phyloP scores from a whole-genome alignment of 2,888 invertebrate genomes.

The Slavum lentiscoides region DNA sequence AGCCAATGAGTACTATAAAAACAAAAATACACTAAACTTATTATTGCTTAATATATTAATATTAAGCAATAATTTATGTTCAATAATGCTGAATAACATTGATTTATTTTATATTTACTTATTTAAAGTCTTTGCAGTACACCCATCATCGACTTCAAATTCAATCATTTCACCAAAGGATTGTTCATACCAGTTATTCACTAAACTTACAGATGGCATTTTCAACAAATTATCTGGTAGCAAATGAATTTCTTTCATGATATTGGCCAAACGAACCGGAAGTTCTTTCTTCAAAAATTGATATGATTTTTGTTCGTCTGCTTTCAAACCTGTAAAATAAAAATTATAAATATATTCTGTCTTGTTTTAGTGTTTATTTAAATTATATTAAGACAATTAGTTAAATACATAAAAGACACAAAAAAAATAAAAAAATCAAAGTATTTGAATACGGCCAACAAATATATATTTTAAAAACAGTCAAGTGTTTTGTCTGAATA shows the following conservation, averaged over 20 bases:
- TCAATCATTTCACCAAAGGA: constrained; percentile 94
- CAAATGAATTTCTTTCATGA: constrained; percentile 98
- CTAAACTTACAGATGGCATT: constrained; percentile 91
- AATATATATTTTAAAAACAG: no score
- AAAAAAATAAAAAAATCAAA: no score
- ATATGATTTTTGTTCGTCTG: constrained; percentile 88
- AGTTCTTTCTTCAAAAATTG: constrained; percentile 94
- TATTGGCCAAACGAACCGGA: constrained; percentile 96
- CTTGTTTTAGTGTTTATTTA: no score
- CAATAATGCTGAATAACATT: background rate
- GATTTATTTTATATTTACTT: constrained; percentile 63
- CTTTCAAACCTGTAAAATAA: constrained; percentile 74
- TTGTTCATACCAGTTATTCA: constrained; percentile 91
- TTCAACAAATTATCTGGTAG: constrained; percentile 88
- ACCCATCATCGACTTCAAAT: constrained; percentile 83
- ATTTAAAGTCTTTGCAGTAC: constrained; percentile 66
- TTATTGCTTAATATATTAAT: no score
- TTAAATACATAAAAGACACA: no score
- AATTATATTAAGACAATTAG: no score
- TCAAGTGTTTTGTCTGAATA: no score
- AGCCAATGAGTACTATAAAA: no score
- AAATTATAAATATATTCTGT: background rate
- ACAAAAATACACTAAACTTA: no score
- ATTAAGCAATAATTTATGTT: no score
- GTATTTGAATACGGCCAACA: no score